These are phyloP conservation scores for Marronus borbonicus DNA, from an alignment of 2,888 invertebrate species.

Conservation along the genomic window DNA sequence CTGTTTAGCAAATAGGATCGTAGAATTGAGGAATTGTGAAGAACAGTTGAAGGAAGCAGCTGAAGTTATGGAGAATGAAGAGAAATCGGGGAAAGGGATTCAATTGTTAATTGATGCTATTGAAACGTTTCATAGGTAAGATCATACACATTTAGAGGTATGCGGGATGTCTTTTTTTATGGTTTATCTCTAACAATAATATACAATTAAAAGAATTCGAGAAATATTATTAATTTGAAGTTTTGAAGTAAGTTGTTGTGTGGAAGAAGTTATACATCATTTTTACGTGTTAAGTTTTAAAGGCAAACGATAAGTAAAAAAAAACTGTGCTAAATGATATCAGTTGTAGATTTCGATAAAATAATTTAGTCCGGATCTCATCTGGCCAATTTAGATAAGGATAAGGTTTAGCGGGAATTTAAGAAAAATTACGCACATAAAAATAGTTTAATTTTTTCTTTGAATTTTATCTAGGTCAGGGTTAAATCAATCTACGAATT, in stretches of 20 bases:
- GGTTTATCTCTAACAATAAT: too few relatives aligned
- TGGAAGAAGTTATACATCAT: too few relatives aligned
- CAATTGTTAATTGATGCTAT: constrained; percentile 74
- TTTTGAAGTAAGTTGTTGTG: too few relatives aligned
- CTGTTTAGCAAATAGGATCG: constrained; percentile 69
- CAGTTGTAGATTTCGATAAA: neutral
- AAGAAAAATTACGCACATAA: too few relatives aligned
- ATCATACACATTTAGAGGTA: too few relatives aligned
- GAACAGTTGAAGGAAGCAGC: constrained; percentile 71
- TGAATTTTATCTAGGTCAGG: too few relatives aligned
- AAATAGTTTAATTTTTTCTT: too few relatives aligned
- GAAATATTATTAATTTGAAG: too few relatives aligned
- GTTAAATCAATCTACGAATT: too few relatives aligned
- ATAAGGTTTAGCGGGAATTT: neutral
- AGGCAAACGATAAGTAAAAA: neutral
- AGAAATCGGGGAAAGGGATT: constrained; percentile 74
- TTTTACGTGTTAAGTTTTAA: too few relatives aligned
- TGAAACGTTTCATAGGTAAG: constrained; percentile 74
- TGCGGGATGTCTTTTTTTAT: too few relatives aligned
- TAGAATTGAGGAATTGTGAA: constrained; percentile 70
- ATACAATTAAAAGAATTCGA: too few relatives aligned
- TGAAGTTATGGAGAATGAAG: constrained; percentile 71
- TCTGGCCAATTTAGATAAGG: neutral
- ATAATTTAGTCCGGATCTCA: neutral
- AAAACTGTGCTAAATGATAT: constrained; percentile 1